Evolutionary conservation across 2,113 vertebrate species (phyloP), one percentile per base, ranked within the genome.

Genomic region (Hemicordylus capensis): DNA sequence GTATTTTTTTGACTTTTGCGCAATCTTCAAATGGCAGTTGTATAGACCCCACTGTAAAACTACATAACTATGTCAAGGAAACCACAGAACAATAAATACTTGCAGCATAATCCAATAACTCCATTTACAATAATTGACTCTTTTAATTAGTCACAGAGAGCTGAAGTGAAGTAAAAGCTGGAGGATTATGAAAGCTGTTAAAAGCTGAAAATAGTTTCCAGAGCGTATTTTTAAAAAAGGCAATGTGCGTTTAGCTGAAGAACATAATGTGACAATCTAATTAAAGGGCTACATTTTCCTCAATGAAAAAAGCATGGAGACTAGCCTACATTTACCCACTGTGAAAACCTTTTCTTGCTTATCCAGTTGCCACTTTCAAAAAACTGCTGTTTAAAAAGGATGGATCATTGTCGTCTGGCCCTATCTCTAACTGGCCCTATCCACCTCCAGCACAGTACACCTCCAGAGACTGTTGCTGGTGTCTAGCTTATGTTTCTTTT

Each of bases 81-180:
- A 89, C 85, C 85, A 76, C 90, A 91, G 86, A 88, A 91, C 59
- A 48, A 80, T 88, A 88, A 92, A 63, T 87, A 83, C 78, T 92
- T 88, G 70, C 26, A 84, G 64, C 59, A 67, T 64, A 85, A 91
- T 79, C 54, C 63, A 77, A 44, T 80, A 22, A 4, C 3, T 79
- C 87, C 64, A 75, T 89, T 70, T 22, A 81, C 83, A 86, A 37
- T 85, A 89, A 90, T 91, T 88, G 90, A 87, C 56, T 6, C 73
- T 75, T 92, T 85, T 92, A 91, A 92, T 93, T 91, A 92, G 89
- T 90, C 85, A 80, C 78, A 88, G 58, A 79, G 54, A 63, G 90
- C 77, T 48, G 85, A 28, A 24, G 42, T 58, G 77, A 70, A 91
- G 82, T 39, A 90, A 89, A 86, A 54, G 51, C 67, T 88, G 58